Conservation (phyloP, 2,113 vertebrate genomes). For the Dryoscopus gambensis region DNA sequence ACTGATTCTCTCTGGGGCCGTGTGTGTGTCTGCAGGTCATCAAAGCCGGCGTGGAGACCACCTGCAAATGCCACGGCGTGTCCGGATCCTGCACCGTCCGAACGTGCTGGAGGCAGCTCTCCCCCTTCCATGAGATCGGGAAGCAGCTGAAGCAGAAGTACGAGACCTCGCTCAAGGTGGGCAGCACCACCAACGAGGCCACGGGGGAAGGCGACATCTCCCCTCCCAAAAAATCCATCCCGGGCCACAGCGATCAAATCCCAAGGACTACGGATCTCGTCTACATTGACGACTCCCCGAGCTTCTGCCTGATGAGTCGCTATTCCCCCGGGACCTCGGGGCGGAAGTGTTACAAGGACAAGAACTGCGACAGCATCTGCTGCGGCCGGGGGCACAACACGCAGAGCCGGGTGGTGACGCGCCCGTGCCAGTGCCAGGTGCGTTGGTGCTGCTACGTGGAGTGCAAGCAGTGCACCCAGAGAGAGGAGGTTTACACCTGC, state of each 20-base stretch:
- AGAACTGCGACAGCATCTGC: constrained; percentile 98
- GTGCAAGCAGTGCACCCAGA: constrained; percentile 96
- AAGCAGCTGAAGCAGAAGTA: constrained; percentile 96
- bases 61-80: constrained; percentile 96
- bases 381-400: constrained; percentile 97
- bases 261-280: constrained; percentile 92
- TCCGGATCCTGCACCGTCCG: constrained; percentile 95
- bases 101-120: constrained; percentile 96
- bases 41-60: constrained; percentile 94
- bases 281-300: constrained; percentile 97
- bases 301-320: constrained; percentile 91
- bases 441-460: constrained; percentile 99
- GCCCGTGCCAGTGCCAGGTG: constrained; percentile 97
- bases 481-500: constrained; percentile 97
- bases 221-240: constrained; percentile 71
- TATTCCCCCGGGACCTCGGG: constrained; percentile 89
- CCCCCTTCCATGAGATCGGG: constrained; percentile 94
- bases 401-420: constrained; percentile 92
- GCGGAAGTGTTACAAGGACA: constrained; percentile 95
- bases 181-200: constrained; percentile 93
- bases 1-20: not conserved
- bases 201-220: constrained; percentile 91
- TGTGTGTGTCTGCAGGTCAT: constrained; percentile 80
- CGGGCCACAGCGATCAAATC: constrained; percentile 81
- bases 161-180: constrained; percentile 89